phyloP scores from a whole-genome alignment of 2,797 vertebrate genomes.

The Trematomus bernacchii region DNA sequence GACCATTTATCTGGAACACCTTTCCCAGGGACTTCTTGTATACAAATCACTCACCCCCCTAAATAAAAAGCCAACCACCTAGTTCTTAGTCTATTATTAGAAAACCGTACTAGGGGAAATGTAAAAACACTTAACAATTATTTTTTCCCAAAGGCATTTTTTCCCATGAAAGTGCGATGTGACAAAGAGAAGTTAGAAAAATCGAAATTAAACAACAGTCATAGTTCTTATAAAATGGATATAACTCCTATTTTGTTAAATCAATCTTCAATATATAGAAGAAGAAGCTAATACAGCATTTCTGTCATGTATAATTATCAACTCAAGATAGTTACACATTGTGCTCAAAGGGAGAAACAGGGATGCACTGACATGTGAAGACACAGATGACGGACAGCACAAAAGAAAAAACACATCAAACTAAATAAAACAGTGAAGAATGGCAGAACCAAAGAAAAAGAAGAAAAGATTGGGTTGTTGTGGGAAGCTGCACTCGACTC shows the following conservation, averaged over 20 bases:
- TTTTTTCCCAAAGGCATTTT: slow-evolving; percentile 9
- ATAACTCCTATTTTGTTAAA: slow-evolving; percentile 7
- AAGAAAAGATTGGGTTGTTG: slow-evolving; percentile 64
- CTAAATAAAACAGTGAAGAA: slow-evolving; percentile 21
- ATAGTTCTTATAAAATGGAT: slow-evolving; percentile 20
- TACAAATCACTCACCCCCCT: slow-evolving; percentile 7
- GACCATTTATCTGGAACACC: slow-evolving; percentile 6
- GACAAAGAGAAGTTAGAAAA: neutral
- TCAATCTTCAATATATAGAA: slow-evolving; percentile 8
- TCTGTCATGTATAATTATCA: slow-evolving; percentile 1
- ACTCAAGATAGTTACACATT: slow-evolving; percentile 12
- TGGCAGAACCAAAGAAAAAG: slow-evolving; percentile 7
- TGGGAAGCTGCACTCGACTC: slow-evolving; percentile 57
- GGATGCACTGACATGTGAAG: neutral
- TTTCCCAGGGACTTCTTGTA: slow-evolving; percentile 1
- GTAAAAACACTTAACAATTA: slow-evolving; percentile 32
- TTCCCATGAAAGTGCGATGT: neutral
- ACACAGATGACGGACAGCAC: neutral
- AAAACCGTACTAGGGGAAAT: slow-evolving; percentile 32
- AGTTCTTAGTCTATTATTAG: slow-evolving; percentile 42
- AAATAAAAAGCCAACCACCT: slow-evolving; percentile 23
- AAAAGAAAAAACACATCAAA: neutral
- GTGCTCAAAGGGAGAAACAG: slow-evolving; percentile 13
- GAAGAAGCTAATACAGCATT: neutral
- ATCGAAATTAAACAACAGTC: slow-evolving; percentile 7